phyloP scores from a whole-genome alignment of 1,140 invertebrate genomes.

The Tenebrio molitor region DNA sequence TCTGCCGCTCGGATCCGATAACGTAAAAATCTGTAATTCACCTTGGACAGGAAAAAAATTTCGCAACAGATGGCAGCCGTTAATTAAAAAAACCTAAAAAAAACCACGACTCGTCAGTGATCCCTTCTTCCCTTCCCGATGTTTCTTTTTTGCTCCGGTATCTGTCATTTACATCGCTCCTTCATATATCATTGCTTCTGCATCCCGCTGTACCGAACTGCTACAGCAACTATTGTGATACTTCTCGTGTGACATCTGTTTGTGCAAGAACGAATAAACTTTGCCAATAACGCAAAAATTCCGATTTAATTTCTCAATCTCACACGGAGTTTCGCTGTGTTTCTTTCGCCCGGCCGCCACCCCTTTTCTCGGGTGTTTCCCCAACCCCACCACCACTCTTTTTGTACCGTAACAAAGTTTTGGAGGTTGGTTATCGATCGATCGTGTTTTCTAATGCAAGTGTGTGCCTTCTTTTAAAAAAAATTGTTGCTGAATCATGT shows the following conservation, averaged over 20 bases:
- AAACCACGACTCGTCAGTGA: too few species aligned
- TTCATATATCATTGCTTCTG: too few species aligned
- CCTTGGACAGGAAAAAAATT: too few species aligned
- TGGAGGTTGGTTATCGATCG: constrained; percentile 1
- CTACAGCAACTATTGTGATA: too few species aligned
- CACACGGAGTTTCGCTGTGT: not conserved
- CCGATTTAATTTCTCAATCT: constrained; percentile 33
- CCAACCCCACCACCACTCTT: not conserved
- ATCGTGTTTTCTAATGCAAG: constrained; percentile 10
- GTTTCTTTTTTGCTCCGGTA: too few species aligned
- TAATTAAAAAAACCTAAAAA: too few species aligned
- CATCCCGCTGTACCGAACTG: too few species aligned
- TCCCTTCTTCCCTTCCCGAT: too few species aligned
- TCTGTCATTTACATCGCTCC: too few species aligned
- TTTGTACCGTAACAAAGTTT: constrained; percentile 4
- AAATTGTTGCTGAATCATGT: constrained; percentile 32
- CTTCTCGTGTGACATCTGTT: constrained; percentile 5
- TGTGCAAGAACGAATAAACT: constrained; percentile 22
- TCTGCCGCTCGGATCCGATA: too few species aligned
- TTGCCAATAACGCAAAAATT: constrained; percentile 31
- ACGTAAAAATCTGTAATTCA: too few species aligned
- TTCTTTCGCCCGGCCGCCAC: not conserved
- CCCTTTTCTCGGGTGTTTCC: not conserved
- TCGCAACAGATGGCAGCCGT: too few species aligned
- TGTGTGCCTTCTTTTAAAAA: constrained; percentile 6